A percentile compares a stretch with the other conserved stretches of the same genome.
These are phyloP conservation scores for Lithophane leautieri DNA, from an alignment of 2,888 invertebrate genomes.

Conservation along the genomic window DNA sequence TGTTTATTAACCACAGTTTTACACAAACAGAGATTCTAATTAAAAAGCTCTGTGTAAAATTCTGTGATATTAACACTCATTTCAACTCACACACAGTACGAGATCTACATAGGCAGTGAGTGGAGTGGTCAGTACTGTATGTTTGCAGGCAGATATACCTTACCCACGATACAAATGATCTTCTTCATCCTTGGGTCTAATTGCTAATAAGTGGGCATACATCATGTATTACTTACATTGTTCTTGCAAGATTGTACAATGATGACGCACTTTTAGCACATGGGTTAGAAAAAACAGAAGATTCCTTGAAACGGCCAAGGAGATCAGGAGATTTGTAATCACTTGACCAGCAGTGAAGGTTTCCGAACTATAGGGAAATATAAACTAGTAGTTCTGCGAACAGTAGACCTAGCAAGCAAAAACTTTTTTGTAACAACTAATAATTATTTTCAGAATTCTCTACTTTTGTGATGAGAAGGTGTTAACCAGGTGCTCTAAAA, in stretches of 20 bases:
- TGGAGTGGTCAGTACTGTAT: neutral
- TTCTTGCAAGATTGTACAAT: neutral
- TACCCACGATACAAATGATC: neutral
- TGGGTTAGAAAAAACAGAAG: neutral
- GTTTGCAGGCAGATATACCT: conserved; percentile 4
- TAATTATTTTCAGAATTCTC: too few relatives aligned
- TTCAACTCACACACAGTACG: too few relatives aligned
- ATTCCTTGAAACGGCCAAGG: neutral
- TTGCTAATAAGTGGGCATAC: conserved; percentile 8
- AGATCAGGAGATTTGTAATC: too few relatives aligned
- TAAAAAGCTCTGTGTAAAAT: conserved; percentile 28
- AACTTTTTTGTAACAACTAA: too few relatives aligned
- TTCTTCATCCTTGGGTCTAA: conserved; percentile 21
- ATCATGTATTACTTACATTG: conserved; percentile 5
- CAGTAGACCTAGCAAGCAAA: too few relatives aligned
- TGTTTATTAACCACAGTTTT: conserved; percentile 1
- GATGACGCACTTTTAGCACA: neutral
- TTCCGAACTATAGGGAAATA: too few relatives aligned
- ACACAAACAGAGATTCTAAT: conserved; percentile 12
- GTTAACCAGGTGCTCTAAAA: too few relatives aligned
- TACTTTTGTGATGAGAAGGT: too few relatives aligned
- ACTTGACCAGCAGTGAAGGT: too few relatives aligned
- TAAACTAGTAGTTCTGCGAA: too few relatives aligned
- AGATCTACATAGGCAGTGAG: too few relatives aligned
- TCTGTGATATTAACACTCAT: neutral